Evolutionary conservation across 1,140 invertebrate species (phyloP).

Genomic region (Trissolcus basalis): DNA sequence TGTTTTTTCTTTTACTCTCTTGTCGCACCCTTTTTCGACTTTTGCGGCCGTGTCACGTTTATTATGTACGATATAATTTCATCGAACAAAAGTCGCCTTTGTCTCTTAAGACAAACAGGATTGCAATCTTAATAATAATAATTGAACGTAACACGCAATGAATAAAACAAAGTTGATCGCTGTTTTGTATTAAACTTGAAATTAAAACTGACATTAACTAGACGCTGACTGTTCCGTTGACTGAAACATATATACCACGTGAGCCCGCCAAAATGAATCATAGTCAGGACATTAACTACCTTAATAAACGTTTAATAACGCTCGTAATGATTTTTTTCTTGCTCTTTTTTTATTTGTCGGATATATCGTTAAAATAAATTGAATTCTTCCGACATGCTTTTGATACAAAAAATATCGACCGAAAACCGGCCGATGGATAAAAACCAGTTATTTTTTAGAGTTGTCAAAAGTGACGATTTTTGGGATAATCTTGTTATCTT

Average conservation of each 20-base stretch:
- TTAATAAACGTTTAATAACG: conserved; percentile 19
- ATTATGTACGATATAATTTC: not conserved
- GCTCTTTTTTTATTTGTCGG: not conserved
- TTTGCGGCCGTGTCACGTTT: no score
- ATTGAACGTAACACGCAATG: conserved; percentile 11
- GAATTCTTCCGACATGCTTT: not conserved
- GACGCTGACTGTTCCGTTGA: conserved; percentile 3
- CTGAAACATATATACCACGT: conserved; percentile 15
- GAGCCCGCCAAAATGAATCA: conserved; percentile 13
- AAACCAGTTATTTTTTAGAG: no score
- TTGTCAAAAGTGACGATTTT: no score
- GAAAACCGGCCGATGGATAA: no score
- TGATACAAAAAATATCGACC: no score
- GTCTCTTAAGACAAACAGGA: not conserved
- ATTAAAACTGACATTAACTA: conserved; percentile 25
- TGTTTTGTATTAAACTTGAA: conserved; percentile 9
- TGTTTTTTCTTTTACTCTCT: no score
- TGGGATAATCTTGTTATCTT: no score
- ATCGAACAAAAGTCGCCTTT: conserved; percentile 4
- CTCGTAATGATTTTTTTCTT: not conserved
- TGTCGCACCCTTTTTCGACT: no score
- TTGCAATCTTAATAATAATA: conserved; percentile 1
- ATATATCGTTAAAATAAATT: conserved; percentile 14
- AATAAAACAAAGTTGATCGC: conserved; percentile 2
- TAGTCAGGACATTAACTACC: conserved; percentile 13